These are phyloP conservation scores for Sebastes fasciatus DNA, from an alignment of 2,113 vertebrate genomes.

Conservation along the genomic window DNA sequence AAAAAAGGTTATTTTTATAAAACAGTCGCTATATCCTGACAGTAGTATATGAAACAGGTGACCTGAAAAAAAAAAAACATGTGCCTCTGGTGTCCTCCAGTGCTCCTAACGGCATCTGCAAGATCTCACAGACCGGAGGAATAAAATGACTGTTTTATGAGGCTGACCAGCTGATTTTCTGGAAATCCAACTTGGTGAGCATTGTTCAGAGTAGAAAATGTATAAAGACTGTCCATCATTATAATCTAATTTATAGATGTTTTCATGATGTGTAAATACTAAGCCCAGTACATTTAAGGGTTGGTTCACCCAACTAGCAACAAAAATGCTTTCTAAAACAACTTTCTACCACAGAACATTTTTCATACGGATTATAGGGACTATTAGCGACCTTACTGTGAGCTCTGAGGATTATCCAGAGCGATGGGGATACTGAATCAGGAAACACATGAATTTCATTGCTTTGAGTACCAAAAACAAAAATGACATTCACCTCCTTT, in stretches of 20 bases:
- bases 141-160: too few relatives aligned
- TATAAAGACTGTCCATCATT: background rate
- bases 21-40: too few relatives aligned
- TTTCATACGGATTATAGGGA: background rate
- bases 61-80: too few relatives aligned
- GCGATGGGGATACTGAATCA: background rate
- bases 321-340: background rate
- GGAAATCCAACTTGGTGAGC: background rate
- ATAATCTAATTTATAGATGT: background rate
- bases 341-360: background rate
- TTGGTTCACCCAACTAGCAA: background rate
- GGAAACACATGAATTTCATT: background rate
- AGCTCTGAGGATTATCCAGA: constrained; percentile 33
- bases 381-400: constrained; percentile 7
- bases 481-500: background rate
- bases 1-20: too few relatives aligned
- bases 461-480: background rate
- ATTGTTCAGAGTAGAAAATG: background rate
- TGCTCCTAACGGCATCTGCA: too few relatives aligned
- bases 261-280: background rate
- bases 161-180: background rate
- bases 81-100: too few relatives aligned
- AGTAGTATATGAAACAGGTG: too few relatives aligned
- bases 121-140: too few relatives aligned
- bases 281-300: background rate